Evolutionary conservation across 2,888 invertebrate species (phyloP), one percentile per base, ranked within the genome.

Genomic region (Chrysolina americana): DNA sequence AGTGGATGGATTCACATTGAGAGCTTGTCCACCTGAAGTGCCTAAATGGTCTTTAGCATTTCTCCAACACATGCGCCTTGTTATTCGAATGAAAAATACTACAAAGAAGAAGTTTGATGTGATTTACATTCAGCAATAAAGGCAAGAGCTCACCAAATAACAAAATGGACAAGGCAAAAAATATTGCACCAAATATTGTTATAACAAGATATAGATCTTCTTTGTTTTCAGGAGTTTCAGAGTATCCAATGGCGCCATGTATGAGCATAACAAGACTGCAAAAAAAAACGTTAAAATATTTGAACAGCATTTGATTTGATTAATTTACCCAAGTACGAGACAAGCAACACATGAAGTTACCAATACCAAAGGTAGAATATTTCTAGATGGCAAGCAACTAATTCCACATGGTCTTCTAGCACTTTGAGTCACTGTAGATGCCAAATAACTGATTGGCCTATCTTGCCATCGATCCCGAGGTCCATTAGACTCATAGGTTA

Each of bases 1-100:
- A 47, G 94, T 94, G 64, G 94, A 94, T 66, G 94, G 94, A 88
- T 94, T 94, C 70, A 93, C 90, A 0, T 93, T 93, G 59, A 92
- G 89, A 44, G 92, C 89, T 53, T 90, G 87, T 11, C 88, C 89
- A 23, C 90, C 89, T 77, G 91, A 90, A 81, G 90, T 89, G 75
- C 90, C 90, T 76, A 90, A 88, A 63, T 87, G 86, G 76, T 90
- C 87, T 82, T 88, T 88, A 1, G 83, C 83, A 41, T 82, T 84
- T 47, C 87, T 83, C 85, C 87, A 88, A 77, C 88, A 88, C 74
- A 85, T 83, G 64, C 87, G 79, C 74, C 86, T 81, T 1, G 87
- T 86, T 68, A 87, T 75, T 62, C 86, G 84, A 79, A 87, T 78
- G 75, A 86, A 87, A 73, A 87, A 83, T 48, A 85, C 89, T 89